Conservation (phyloP, 2,888 invertebrate species). For the Ophion slaviceki region DNA sequence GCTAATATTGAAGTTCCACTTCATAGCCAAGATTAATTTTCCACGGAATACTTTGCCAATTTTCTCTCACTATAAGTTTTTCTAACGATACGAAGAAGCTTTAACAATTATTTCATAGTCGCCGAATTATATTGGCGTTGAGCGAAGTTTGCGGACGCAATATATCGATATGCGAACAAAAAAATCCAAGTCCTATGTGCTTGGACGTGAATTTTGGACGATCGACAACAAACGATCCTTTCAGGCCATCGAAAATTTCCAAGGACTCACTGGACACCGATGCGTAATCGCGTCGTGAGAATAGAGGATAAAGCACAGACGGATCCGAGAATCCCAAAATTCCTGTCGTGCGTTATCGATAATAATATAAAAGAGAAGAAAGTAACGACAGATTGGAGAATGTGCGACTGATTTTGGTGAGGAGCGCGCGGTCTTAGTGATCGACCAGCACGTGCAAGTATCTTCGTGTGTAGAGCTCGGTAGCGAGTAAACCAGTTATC, state of each 20-base stretch:
- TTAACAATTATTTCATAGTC: background rate
- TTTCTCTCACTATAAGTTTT: background rate
- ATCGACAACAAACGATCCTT: background rate
- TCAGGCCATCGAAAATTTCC: background rate
- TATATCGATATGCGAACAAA: background rate
- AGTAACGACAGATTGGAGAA: constrained; percentile 2
- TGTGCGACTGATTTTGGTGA: background rate
- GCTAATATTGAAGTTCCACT: background rate
- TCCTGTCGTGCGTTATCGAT: constrained; percentile 20
- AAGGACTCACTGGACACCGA: background rate
- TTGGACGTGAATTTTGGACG: background rate
- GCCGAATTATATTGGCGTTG: background rate
- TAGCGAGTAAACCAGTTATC: constrained; percentile 83
- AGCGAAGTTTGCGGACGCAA: background rate
- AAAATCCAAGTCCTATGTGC: background rate
- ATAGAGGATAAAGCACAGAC: constrained; percentile 1
- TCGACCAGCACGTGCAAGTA: constrained; percentile 80
- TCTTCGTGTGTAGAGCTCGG: constrained; percentile 84
- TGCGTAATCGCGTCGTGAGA: background rate
- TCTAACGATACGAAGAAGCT: background rate
- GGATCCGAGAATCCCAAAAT: background rate
- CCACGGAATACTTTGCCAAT: background rate
- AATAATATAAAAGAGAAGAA: constrained; percentile 11
- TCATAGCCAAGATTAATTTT: background rate
- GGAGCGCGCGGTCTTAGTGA: constrained; percentile 44